Evolutionary conservation across 2,888 invertebrate genomes (phyloP), one percentile per base, ranked within the genome.

Genomic region (Napeogenes inachia): DNA sequence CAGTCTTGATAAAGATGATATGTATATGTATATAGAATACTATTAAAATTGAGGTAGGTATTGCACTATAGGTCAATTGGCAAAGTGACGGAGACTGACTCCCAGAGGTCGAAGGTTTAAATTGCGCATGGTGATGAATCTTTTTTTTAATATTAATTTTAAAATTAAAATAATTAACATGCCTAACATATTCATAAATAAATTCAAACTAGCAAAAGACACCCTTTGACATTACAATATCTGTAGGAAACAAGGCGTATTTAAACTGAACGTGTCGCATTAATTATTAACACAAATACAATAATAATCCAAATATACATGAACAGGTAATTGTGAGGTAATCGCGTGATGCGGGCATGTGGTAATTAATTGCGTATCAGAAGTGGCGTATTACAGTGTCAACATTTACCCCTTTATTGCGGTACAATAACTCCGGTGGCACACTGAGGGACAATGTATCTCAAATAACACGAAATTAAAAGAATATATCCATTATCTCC

Each of bases 301-400:
- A 50, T 50, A 50, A 30, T 50, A 50, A 50, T 50, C 50, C 21
- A 30, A 30, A 12, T 50, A 30, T 12, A 50, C 50, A 50, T 50
- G 50, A 57, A 61, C 61, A 69, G 67, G 63, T 67, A 63, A 64
- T 64, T 56, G 35, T 64, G 64, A 60, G 60, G 33, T 62, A 60
- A 64, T 59, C 63, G 21, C 21, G 62, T 65, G 63, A 74, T 75
- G 74, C 75, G 75, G 75, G 75, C 66, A 64, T 69, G 69, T 68
- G 66, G 64, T 64, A 66, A 68, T 68, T 70, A 73, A 70, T 71
- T 70, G 68, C 70, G 71, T 72, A 71, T 71, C 63, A 71, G 63
- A 65, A 64, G 65, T 64, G 63, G 65, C 61, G 63, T 66, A 66
- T 67, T 67, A 70, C 64, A 68, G 68, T 69, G 70, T 68, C 69